Base-by-base conservation (phyloP, 2,888 invertebrate species). In the Diarsia brunnea region DNA sequence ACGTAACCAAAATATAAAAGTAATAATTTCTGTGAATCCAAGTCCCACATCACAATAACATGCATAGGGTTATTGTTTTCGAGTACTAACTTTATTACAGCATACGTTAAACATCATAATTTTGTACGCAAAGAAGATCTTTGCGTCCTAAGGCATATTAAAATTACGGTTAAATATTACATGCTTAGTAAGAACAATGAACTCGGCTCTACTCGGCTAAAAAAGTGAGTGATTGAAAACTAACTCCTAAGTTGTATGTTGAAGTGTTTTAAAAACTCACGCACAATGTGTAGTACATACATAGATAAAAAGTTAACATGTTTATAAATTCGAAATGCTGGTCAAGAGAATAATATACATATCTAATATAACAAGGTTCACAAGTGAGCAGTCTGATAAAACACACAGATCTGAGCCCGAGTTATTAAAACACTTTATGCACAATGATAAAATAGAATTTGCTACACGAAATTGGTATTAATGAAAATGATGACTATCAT, bases 291-390 rank as follows among this genome's bases (percentile, higher is more conserved):
- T 72, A 71, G 45, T 45, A 55, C 24, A 61, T 66, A 49, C 1
- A 51, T 55, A 63, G 24, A 55, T 24, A 73, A 75, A 60, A 67
- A 64, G 16, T 38, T 73, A 73, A 47, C 45, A 68, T 11, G 55
- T 69, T 43, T 66, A 69, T 79, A 75, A 80, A 78, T 73, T 82
- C 61, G 58, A 75, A 77, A 74, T 49, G 51, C 58, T 70, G 66
- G 68, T 73, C 53, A 73, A 72, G 71, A 75, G 78, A 84, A 73
- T 72, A 75, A 86, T 75, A 88, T 83, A 87, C 74, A 84, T 73
- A 38, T 63, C 63, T 43, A 43, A 63, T 38, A 84, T 78, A 82
- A 73, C 61, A 72, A 71, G 55, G 58, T 78, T 75, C 45, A 70
- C 31, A 80, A 65, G n/a, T 69, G 55, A 75, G 73, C 75, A 77